Base-by-base conservation (phyloP, 1,140 invertebrate genomes). In the Ditylenchus dipsaci region DNA sequence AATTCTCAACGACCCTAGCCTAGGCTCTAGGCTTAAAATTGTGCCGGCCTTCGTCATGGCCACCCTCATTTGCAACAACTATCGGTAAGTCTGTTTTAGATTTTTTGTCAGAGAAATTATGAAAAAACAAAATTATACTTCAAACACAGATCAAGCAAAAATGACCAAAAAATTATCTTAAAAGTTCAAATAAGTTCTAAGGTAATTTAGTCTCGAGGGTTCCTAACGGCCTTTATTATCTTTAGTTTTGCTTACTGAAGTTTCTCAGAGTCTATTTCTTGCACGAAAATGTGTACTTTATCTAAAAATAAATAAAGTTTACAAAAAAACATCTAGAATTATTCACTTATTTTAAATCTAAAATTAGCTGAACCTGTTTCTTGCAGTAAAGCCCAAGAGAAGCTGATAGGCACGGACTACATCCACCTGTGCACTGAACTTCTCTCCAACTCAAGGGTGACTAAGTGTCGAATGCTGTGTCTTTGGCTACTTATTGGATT, bases 401-500 rank as follows among this genome's bases (percentile, higher is more conserved):
- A 76, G 29, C 61, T 82, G n/a, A 75, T 80, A 1, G 45, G 71
- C 1, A 69, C 65, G 21, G 75, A 83, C 56, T 82, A 80, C 33
- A 69, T 82, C 21, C 76, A 63, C 29, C 45, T 83, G 13, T 77
- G 74, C 42, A 81, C 77, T 15, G 79, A 79, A 49, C 59, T 82
- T 33, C 68, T 82, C 38, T 69, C 69, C 15, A 79, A 76, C 56
- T 56, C 67, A 8, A 59, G 67, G 26, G 67, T 81, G 9, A 62
- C 49, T 13, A 72, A 60, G 17, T 82, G 75, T 80, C 85, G 89
- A 57, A 84, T 89, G 59, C 84, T 96, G 21, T 86, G 91, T 33
- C 90, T 92, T 82, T 97, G 95, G 95, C 85, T 95, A 53, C 90
- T 91, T 68, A 89, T 97, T 58, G 93, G 91, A 82, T 87, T 98